These are phyloP conservation scores for Lydus trimaculatus DNA, from an alignment of 2,888 invertebrate genomes.

Conservation along the genomic window DNA sequence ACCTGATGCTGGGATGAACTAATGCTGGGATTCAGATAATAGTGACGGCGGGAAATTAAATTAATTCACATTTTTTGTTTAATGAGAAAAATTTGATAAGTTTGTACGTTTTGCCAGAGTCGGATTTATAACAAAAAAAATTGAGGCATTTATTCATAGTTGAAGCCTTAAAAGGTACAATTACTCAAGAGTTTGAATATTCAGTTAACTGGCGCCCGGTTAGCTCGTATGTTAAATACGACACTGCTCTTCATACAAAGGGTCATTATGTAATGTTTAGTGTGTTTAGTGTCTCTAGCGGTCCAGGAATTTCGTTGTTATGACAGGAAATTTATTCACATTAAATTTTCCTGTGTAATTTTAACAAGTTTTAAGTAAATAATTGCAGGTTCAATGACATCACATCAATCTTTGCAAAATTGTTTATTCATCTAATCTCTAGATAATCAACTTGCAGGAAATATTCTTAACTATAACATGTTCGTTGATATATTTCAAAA, in stretches of 20 bases:
- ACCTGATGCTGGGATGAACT: conserved; percentile 37
- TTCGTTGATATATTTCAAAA: neutral
- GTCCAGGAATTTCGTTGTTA: neutral
- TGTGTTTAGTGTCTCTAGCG: neutral
- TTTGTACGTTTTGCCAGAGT: no score
- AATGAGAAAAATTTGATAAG: no score
- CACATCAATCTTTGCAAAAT: neutral
- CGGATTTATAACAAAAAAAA: no score
- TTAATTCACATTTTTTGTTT: neutral
- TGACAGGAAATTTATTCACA: neutral
- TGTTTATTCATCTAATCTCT: conserved; percentile 5
- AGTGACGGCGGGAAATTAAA: neutral
- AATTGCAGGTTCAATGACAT: neutral
- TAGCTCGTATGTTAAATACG: no score
- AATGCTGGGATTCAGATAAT: neutral
- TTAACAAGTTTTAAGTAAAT: neutral
- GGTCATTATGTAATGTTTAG: neutral
- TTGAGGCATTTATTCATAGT: neutral
- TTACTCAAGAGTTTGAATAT: no score
- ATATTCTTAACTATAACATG: neutral
- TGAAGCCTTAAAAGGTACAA: neutral
- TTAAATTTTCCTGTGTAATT: neutral
- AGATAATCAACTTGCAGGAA: conserved; percentile 6
- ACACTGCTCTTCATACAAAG: neutral
- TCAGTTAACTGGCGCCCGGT: no score